Evolutionary conservation across 2,888 invertebrate genomes (phyloP), one percentile per base, ranked within the genome.

Genomic region (Megamerina dolium): DNA sequence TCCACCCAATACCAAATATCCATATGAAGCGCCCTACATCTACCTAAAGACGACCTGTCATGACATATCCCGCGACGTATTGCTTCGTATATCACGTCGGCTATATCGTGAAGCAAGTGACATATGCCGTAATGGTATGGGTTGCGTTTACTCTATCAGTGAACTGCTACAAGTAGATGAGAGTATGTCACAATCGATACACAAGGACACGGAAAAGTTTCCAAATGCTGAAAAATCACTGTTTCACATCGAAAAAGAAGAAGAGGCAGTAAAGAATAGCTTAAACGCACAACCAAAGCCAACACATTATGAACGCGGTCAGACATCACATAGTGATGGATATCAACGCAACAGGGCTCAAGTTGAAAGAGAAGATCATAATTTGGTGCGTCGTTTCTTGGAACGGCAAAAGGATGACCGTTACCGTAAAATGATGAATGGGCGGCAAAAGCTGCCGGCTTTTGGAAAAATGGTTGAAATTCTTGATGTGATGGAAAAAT

Each of bases 391-490:
- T 45, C 75, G 75, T 55, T 87, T 81, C 67, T 60, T 72, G 17
- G 77, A 78, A 9, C 83, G 81, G 55, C 72, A 74, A 23, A 75
- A 74, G 13, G 79, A 80, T 55, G 72, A 75, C 37, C 77, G 75
- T 47, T 88, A 85, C 60, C 73, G 75, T 44, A 80, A 77, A 65
- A 82, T 87, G 80, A 73, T 84, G 59, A 71, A 76, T 5, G 64
- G 62, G 0, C 73, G 88, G 46, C 76, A 74, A 58, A 77, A 78
- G 55, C 68, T 89, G 38, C 88, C 88, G 0, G 87, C 87, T 0
- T 88, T 85, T 80, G 70, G 74, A 14, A 80, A 81, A 61, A 80
- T 77, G 70, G 74, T 78, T 29, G 80, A 82, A 46, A 85, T 89
- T 55, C 68, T 89, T 45, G 75, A 78, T 49, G 73, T 78, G 1